Evolutionary conservation across 2,797 vertebrate genomes (phyloP).

Genomic region (Tarsius wallacei): DNA sequence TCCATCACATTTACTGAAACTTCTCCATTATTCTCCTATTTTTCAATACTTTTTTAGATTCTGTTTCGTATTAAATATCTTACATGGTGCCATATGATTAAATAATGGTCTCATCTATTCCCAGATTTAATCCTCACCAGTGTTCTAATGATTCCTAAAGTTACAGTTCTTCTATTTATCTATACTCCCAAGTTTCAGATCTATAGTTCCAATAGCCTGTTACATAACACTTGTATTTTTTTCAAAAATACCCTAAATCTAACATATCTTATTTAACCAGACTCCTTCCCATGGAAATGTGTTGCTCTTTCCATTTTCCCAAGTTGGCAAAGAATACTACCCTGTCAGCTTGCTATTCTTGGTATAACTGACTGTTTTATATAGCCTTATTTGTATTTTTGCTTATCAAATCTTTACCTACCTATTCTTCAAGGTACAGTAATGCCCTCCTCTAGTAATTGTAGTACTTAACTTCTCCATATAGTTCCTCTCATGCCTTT

Average conservation of each 20-base stretch:
- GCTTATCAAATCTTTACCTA: background rate
- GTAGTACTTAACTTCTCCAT: background rate
- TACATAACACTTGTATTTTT: slow-evolving; percentile 7
- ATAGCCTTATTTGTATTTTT: background rate
- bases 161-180: background rate
- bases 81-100: background rate
- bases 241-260: background rate
- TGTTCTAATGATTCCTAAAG: background rate
- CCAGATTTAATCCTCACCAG: background rate
- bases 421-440: background rate
- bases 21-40: background rate
- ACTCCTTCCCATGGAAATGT: background rate
- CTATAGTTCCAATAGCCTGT: background rate
- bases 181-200: background rate
- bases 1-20: background rate
- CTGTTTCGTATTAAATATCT: background rate
- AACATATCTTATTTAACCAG: background rate
- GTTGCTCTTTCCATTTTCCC: background rate
- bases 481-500: background rate
- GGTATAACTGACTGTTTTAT: background rate
- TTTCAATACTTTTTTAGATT: background rate
- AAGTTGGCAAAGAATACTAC: background rate
- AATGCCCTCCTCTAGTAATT: background rate
- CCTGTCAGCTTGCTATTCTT: background rate
- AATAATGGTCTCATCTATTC: background rate